Evolutionary conservation across 2,888 invertebrate genomes (phyloP), one percentile per base, ranked within the genome.

Genomic region (Drosophila lutescens): DNA sequence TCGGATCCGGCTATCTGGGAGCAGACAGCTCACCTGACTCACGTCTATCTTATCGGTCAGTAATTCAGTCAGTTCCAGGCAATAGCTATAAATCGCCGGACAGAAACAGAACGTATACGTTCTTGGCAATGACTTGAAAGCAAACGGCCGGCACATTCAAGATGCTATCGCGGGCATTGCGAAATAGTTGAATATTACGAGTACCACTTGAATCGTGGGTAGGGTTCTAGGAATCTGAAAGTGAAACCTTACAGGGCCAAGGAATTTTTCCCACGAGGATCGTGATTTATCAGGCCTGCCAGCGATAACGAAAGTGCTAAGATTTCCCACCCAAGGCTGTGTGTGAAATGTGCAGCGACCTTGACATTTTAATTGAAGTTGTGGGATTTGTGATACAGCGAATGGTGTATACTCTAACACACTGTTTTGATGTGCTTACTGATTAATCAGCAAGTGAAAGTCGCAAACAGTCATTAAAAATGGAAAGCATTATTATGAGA

Each of bases 311-410:
- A 80, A 79, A 77, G 63, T 54, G 44, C 47, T 4, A 32, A 54
- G 56, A 47, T 46, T 54, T 46, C 15, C 46, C 47, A 23, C 9
- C 1, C 6, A 15, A 47, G 17, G 12, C 20, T 10, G 43, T 38
- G 20, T 43, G 36, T 23, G 23, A n/a, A 41, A 17, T 15, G 47
- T 26, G 50, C 43, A 34, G n/a, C 54, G 86, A 77, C 88, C 82
- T 87, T 82, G 82, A 87, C 88, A 79, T 74, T 87, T 57, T 60
- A 46, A 59, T 34, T 20, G 54, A 4, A 20, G 12, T 38, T 54
- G 3, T 12, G 8, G 3, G 17, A 0, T 0, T 7, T 23, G 2
- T 6, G 8, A 2, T 2, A 7, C 20, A 8, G 4, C 4, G 68
- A 68, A 40, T 9, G 13, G 2, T 12, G n/a, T 12, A 68, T 55